A percentile compares a stretch with the other conserved stretches of the same genome.
phyloP scores from a whole-genome alignment of 2,888 invertebrate species.

The Spodoptera littoralis region DNA sequence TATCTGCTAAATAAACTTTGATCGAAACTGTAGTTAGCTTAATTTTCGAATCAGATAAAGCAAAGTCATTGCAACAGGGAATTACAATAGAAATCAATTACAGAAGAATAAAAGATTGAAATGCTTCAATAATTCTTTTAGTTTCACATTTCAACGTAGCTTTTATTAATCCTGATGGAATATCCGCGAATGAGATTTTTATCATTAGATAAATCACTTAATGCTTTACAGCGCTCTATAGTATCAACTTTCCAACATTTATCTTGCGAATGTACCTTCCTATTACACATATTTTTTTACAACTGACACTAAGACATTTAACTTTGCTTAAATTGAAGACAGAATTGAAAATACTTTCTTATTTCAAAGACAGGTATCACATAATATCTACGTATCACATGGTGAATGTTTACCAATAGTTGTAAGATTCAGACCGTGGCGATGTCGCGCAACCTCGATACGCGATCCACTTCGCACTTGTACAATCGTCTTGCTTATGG shows the following conservation, averaged over 20 bases:
- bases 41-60: slow-evolving; percentile 6
- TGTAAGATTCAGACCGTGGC: slow-evolving; percentile 71
- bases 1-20: slow-evolving; percentile 17
- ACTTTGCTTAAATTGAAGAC: too few relatives aligned
- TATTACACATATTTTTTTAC: too few relatives aligned
- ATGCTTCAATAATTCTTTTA: slow-evolving; percentile 24
- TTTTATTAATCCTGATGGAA: neutral
- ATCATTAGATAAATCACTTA: too few relatives aligned
- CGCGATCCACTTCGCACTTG: slow-evolving; percentile 62
- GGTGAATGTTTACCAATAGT: slow-evolving; percentile 56
- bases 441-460: slow-evolving; percentile 67
- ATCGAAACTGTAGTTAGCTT: slow-evolving; percentile 1
- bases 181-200: neutral
- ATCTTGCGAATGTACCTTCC: too few relatives aligned
- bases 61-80: neutral
- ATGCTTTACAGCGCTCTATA: too few relatives aligned
- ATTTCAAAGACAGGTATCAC: slow-evolving; percentile 1
- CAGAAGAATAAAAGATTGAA: slow-evolving; percentile 1
- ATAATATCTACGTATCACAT: slow-evolving; percentile 30
- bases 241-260: too few relatives aligned
- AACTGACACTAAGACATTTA: too few relatives aligned
- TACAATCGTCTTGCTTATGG: slow-evolving; percentile 36
- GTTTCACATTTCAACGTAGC: slow-evolving; percentile 15
- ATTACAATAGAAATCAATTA: neutral
- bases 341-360: neutral